Evolutionary conservation across 2,797 vertebrate species (phyloP), one percentile per base, ranked within the genome.

Genomic region (Malurus leucopterus): DNA sequence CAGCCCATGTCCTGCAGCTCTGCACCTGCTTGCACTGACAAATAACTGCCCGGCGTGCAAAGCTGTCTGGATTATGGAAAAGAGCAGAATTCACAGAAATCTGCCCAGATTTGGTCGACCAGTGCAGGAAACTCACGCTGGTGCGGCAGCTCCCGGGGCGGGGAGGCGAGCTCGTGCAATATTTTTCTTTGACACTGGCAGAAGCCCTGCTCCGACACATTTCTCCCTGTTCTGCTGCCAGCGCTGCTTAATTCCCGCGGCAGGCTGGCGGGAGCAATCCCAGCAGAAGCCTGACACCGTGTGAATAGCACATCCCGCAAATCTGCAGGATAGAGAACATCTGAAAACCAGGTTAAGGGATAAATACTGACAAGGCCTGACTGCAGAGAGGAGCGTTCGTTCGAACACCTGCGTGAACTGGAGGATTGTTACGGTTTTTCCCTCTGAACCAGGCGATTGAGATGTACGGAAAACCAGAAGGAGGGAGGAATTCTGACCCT

Each of bases 241-340:
- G 81, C 2, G 6, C 68, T 17, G 88, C 46, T 57, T 70, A 40
- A 50, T 90, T 88, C 77, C 88, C 75, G 51, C 44, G 34, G 7
- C 81, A 91, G 65, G 72, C 84, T 89, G 87, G 92, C 43, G 23
- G 77, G 71, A 93, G 90, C 70, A 34, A 68, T 92, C 84, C 88
- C 68, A 92, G 93, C 92, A 86, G 79, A 88, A 94, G 92, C 69
- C 87, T 94, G 94, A 91, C 93, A 93, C 94, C 62, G 93, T 85
- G 92, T 92, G 92, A 93, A 93, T 29, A 91, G 89, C 93, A 75
- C 54, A 93, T 65, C 79, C 91, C 3, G 23, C 82, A 93, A 92
- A 93, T 61, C 91, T 91, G 85, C 85, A 70, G 87, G 93, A 89
- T 70, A 57, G 46, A 91, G 79, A 91, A 87, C 77, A 76, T 79